Evolutionary conservation across 2,888 invertebrate species (phyloP), one percentile per base, ranked within the genome.

Genomic region (Altica lythri): DNA sequence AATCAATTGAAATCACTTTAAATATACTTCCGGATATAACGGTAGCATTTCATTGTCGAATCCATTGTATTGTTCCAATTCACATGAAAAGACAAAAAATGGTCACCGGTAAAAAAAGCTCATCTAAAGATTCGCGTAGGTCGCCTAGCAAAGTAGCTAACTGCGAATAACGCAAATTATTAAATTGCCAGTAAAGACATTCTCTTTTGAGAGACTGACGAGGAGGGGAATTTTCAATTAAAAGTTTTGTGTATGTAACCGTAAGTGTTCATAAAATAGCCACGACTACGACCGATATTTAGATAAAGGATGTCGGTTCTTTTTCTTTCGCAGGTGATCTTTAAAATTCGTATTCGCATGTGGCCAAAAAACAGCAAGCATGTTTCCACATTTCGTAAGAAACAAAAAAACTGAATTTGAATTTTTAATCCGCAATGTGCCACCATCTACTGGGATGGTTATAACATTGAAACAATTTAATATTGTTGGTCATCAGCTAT

Each of bases 81-180:
- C 8, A 32, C 25, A 12, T 40, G 40, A 49, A 49, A 38, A 17
- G 37, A 38, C 18, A 38, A 17, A 17, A 51, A 51, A 50, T 27
- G 9, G 13, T 27, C 14, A 30, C 54, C 48, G 54, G 47, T 35
- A 50, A 55, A 47, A 37, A 46, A 25, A 37, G 30, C 34, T 40
- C 14, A 40, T 55, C 34, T 43, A 47, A 42, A 52, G 14, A 40
- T 53, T 46, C 45, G 45, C 50, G 44, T 55, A 53, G 53, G 53
- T 50, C 51, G 55, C 32, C 47, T 17, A 48, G 44, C 47, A 43
- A 56, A 51, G 44, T 53, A 60, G 57, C 60, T 67, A 60, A 60
- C 60, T 67, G 67, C 69, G 69, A 71, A 71, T 68, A 70, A 70
- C 69, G 69, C 71, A 73, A 72, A 72, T 73, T 73, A 67, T 63